Evolutionary conservation across 2,888 invertebrate genomes (phyloP).

Genomic region (Ichneumoninae sp.): DNA sequence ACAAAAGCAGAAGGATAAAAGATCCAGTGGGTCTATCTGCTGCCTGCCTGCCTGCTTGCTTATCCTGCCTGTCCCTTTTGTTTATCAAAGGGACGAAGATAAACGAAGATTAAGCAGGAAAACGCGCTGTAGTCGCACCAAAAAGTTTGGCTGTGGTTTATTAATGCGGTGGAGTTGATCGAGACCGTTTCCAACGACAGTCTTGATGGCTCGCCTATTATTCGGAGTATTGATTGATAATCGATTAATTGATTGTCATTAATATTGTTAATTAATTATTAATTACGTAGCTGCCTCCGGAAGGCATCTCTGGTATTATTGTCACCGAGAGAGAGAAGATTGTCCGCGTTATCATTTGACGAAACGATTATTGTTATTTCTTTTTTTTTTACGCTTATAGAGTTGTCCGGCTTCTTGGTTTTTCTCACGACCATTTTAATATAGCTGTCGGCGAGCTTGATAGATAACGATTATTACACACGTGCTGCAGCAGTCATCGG

Average conservation of each 20-base stretch:
- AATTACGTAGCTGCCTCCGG: constrained; percentile 27
- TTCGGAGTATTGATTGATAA: constrained; percentile 24
- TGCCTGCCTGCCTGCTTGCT: constrained; percentile 64
- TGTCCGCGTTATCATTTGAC: constrained; percentile 50
- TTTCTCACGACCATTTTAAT: constrained; percentile 6
- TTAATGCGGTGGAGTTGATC: constrained; percentile 56
- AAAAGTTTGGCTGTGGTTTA: constrained; percentile 77
- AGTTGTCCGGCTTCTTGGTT: neutral
- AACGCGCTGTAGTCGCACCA: constrained; percentile 76
- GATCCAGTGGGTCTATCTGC: constrained; percentile 51
- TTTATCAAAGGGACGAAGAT: constrained; percentile 49
- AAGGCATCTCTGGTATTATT: constrained; percentile 29
- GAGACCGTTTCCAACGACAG: constrained; percentile 11
- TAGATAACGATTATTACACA: constrained; percentile 10
- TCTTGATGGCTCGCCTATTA: constrained; percentile 7
- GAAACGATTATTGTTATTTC: constrained; percentile 14
- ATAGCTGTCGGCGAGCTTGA: constrained; percentile 21
- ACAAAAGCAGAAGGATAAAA: constrained; percentile 59
- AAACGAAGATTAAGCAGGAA: constrained; percentile 59
- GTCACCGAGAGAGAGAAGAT: constrained; percentile 65
- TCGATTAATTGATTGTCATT: constrained; percentile 19
- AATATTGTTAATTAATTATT: constrained; percentile 29
- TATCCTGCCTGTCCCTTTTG: constrained; percentile 66
- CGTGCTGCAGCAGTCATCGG: constrained; percentile 36
- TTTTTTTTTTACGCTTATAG: neutral